Conservation (phyloP, 2,113 vertebrate genomes). For the Urocitellus parryii region DNA sequence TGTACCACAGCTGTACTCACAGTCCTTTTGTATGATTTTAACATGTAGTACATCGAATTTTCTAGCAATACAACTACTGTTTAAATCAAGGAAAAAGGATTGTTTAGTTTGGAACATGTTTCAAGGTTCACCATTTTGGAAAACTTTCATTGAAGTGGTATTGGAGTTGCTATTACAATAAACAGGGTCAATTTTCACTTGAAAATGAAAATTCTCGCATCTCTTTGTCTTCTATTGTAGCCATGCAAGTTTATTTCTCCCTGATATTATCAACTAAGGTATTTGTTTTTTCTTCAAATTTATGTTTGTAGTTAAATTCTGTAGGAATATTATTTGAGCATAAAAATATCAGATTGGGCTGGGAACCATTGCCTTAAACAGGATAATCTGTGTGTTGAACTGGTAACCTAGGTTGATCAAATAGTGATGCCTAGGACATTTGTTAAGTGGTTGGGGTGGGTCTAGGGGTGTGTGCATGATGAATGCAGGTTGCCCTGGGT, state of each 20-base stretch:
- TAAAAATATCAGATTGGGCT: not conserved
- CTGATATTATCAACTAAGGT: not conserved
- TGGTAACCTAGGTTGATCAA: not conserved
- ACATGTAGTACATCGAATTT: not conserved
- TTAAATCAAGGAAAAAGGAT: not conserved
- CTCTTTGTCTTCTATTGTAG: not conserved
- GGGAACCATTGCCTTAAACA: not conserved
- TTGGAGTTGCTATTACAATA: not conserved
- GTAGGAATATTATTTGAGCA: not conserved
- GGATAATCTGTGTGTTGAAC: not conserved
- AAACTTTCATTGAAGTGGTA: not conserved
- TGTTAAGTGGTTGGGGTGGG: not conserved
- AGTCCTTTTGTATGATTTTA: not conserved
- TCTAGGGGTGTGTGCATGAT: too few species aligned
- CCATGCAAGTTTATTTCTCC: slow-evolving; percentile 15
- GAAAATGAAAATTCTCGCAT: not conserved
- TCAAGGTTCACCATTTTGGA: not conserved
- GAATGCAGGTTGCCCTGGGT: not conserved
- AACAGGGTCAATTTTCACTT: not conserved
- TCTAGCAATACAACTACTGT: not conserved
- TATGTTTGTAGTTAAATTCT: not conserved
- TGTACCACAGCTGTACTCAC: not conserved
- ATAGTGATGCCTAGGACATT: not conserved
- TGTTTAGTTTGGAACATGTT: slow-evolving; percentile 6
- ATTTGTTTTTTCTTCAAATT: not conserved